Evolutionary conservation across 2,888 invertebrate genomes (phyloP).

Genomic region (Dilophus febrilis): DNA sequence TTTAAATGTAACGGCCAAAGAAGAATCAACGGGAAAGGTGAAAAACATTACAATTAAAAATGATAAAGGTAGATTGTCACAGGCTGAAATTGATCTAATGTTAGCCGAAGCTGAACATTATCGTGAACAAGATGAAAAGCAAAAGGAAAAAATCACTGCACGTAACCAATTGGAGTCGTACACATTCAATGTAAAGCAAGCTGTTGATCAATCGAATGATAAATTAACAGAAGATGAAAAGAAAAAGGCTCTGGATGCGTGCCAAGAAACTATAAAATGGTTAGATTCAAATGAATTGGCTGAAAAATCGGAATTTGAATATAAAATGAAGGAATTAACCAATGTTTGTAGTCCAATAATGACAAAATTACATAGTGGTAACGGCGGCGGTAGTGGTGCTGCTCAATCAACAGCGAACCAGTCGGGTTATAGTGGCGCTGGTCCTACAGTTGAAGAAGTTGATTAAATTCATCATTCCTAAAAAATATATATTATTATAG

Average conservation of each 20-base stretch:
- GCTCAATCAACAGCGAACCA: too few species aligned
- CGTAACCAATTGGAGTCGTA: conserved; percentile 54
- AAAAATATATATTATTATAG: too few species aligned
- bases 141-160: conserved; percentile 42
- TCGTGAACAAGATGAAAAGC: conserved; percentile 48
- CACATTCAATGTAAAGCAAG: conserved; percentile 50
- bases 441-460: too few species aligned
- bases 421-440: too few species aligned
- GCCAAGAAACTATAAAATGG: conserved; percentile 49
- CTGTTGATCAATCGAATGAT: conserved; percentile 42
- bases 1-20: conserved; percentile 60
- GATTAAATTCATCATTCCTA: too few species aligned
- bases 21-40: conserved; percentile 45
- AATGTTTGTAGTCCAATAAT: conserved; percentile 53
- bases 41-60: conserved; percentile 69
- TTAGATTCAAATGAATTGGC: conserved; percentile 61
- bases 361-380: conserved; percentile 51
- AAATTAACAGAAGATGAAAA: conserved; percentile 48
- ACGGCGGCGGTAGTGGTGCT: conserved; percentile 3
- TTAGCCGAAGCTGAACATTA: conserved; percentile 50
- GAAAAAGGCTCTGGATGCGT: conserved; percentile 38
- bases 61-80: conserved; percentile 63
- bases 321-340: conserved; percentile 51
- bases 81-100: conserved; percentile 65
- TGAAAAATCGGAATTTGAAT: conserved; percentile 54